Base-by-base conservation (phyloP, 2,888 invertebrate species). In the Andrena minutula region DNA sequence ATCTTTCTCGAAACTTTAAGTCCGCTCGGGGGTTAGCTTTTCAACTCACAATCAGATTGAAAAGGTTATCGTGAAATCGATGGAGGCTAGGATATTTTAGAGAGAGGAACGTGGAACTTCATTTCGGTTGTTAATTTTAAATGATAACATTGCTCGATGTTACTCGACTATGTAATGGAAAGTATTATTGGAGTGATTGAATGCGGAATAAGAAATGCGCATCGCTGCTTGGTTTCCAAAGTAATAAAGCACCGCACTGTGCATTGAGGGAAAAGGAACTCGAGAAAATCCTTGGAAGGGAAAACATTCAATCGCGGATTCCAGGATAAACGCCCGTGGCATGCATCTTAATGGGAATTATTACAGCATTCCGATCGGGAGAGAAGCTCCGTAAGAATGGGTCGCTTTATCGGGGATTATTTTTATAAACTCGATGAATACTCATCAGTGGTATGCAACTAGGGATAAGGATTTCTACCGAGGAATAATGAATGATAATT, bases 281-380 rank as follows among this genome's bases (percentile, higher is more conserved):
- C 35, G 35, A 26, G 53, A 73, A 73, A 49, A 28, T 30, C 23
- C 23, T 63, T 28, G 5, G 28, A 65, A 65, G 6, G 12, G 53
- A 73, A 73, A 73, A 73, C 73, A 73, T 28, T 56, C 73, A n/a
- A 73, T 65, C 41, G 53, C 53, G 26, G 56, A 65, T 56, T 65
- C 65, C 64, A 16, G 56, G 20, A 28, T 51, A 41, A 28, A 72
- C 53, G 56, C 26, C 41, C 28, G 20, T 41, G 35, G 73, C 53
- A 56, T 35, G 73, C 53, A 65, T 53, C 35, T 51, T 75, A 69
- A 69, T 75, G 61, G 53, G 75, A 60, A 75, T 75, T 61, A 75
- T 69, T 75, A 75, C 60, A 51, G 41, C 49, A 61, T 61, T 51
- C 49, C 32, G 8, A 32, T 51, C 8, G 28, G 20, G 10, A 30